Evolutionary conservation across 2,888 invertebrate species (phyloP), one percentile per base, ranked within the genome.

Genomic region (Eudemis profundana): DNA sequence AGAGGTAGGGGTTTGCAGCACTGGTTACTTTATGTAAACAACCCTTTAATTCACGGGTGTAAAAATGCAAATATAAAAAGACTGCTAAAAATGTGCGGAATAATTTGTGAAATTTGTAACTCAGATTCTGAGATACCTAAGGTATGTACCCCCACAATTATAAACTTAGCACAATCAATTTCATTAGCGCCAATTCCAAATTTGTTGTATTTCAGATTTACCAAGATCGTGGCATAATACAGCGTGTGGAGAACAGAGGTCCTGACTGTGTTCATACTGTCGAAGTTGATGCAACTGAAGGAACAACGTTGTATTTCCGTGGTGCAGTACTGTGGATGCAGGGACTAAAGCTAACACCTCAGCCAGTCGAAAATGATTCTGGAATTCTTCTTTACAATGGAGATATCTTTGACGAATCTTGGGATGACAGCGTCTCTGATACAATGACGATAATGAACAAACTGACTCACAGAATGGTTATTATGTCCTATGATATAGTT

Each of bases 381-480:
- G 95, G 96, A 69, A 81, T 95, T 60, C 89, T 98, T 61, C 83
- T 98, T 19, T 98, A 96, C 93, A 98, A 98, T 92, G 98, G 98
- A 27, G 98, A 99, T 87, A 94, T 97, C 71, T 98, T 96, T 87
- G 94, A 92, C 72, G 81, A 89, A 29, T 74, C 82, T 46, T 84
- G 89, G 79, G 70, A 79, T 15, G 70, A 56, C 38, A 67, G 74
- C 53, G 78, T 73, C 5, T 91, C 94, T 68, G 95, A 95, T 76
- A 94, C 95, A 0, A 74, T 83, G 71, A 78, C 89, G 70, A 85
- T 95, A 65, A 85, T 93, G 75, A 74, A 89, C 2, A 83, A 79
- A 72, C 70, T 91, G 8, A 74, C 68, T 27, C 67, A 76, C 44
- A 71, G 72, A 65, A 69, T 64, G 60, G 79, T 79, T 60, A 71